Evolutionary conservation across 2,888 invertebrate genomes (phyloP), one percentile per base, ranked within the genome.

Genomic region (Lordiphosa andalusiaca): DNA sequence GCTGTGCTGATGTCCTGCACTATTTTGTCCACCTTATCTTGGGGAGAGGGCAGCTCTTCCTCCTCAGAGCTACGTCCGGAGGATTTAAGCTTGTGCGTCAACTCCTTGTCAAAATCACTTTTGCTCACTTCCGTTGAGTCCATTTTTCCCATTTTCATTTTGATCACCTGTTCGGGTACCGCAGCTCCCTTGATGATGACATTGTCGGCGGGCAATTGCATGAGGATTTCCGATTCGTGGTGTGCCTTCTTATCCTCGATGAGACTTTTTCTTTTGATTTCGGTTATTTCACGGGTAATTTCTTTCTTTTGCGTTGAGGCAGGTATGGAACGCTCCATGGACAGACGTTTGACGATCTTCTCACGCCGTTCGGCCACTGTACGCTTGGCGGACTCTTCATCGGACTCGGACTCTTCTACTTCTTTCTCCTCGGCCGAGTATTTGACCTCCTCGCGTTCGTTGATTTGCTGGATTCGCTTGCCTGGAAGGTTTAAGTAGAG

Each of bases 371-470:
- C 95, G n/a, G 93, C 93, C 30, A 95, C 94, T 48, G 93, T 93
- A 66, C 93, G 92, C 73, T 94, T 94, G 19, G 93, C 91, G 47
- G 90, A 90, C 68, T 94, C 93, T 83, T 92, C 93, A 66, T 93
- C 91, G 5, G 90, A 90, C 67, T 92, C 91, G 2, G 91, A 92
- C 46, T 93, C 93, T 56, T 93, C 91, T 4, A 93, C 90, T 59
- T 92, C 92, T 85, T 95, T 95, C 76, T 95, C 95, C 90, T 95
- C 95, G 0, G 94, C 95, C 0, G 94, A 94, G 86, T 95, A 95
- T 87, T 95, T 95, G 30, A 92, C 91, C 88, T 95, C 94, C 75
- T 94, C 93, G 65, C 90, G 89, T 77, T 92, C 92, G 47, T 90
- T 88, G 40, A 90, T 87, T 72, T 89, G 88, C 74, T 89, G 88